A percentile compares a stretch with the other conserved stretches of the same genome.
phyloP scores from a whole-genome alignment of 2,797 vertebrate genomes.

The Anguilla marmorata region DNA sequence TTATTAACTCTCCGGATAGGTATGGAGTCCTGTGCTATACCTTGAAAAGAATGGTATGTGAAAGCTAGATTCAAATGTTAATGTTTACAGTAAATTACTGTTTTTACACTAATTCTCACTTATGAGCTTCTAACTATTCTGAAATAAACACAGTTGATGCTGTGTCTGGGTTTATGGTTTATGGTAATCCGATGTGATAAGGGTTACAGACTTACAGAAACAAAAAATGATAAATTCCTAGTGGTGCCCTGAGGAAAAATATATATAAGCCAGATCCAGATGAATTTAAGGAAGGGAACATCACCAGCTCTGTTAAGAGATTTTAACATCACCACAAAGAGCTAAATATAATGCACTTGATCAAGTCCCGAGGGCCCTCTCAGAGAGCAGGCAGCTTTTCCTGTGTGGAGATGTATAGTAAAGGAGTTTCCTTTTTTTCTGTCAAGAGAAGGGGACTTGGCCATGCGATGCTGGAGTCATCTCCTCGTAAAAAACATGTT shows the following conservation, averaged over 20 bases:
- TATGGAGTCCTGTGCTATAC: neutral
- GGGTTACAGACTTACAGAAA: neutral
- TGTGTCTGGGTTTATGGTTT: neutral
- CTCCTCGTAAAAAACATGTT: neutral
- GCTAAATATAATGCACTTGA: conserved; percentile 1
- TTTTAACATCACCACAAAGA: neutral
- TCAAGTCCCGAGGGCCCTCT: neutral
- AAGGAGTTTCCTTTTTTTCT: neutral
- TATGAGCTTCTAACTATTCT: neutral
- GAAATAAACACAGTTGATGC: neutral
- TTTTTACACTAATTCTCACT: neutral
- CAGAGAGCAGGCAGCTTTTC: neutral
- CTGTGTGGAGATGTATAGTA: neutral
- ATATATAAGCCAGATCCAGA: neutral
- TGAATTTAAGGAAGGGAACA: neutral
- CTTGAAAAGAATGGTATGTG: neutral
- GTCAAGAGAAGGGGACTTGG: neutral
- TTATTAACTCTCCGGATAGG: neutral
- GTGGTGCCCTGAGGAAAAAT: neutral
- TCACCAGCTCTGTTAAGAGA: neutral
- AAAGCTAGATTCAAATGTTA: neutral
- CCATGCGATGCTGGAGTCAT: neutral
- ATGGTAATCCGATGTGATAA: neutral
- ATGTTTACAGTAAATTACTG: neutral
- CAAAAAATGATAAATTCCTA: neutral